Evolutionary conservation across 2,113 vertebrate species (phyloP).

Genomic region (Steatornis caripensis): DNA sequence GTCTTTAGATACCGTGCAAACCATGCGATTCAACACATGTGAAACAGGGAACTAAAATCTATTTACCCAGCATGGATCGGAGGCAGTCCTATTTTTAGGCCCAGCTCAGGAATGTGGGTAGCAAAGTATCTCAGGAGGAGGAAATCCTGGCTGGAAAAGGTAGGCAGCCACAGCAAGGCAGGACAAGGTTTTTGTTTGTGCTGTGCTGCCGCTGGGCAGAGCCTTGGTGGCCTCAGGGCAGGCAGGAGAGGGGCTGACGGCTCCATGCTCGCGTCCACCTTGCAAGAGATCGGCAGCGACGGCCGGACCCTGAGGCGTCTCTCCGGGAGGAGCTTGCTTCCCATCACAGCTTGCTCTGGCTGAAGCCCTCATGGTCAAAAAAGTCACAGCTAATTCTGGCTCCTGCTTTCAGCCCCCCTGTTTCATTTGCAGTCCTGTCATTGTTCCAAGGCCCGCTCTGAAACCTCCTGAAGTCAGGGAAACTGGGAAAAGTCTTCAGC

Average conservation of each 20-base stretch:
- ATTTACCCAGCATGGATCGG: background rate
- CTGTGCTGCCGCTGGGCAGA: background rate
- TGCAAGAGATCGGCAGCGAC: background rate
- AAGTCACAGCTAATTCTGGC: background rate
- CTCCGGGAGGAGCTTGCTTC: background rate
- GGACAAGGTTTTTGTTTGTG: background rate
- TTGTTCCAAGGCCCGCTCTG: background rate
- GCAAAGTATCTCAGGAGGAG: background rate
- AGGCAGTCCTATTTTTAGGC: background rate
- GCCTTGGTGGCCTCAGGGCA: accelerated
- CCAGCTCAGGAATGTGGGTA: background rate
- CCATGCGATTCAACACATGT: background rate
- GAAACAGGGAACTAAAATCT: background rate
- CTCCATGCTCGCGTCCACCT: background rate
- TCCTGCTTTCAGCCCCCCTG: background rate
- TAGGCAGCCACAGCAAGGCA: background rate
- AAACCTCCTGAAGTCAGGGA: background rate
- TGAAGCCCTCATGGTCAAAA: background rate
- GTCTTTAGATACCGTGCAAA: background rate
- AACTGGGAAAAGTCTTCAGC: background rate
- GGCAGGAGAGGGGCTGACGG: background rate
- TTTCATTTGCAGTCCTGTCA: background rate
- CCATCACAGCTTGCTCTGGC: background rate
- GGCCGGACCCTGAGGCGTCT: background rate
- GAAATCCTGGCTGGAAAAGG: background rate